Evolutionary conservation across 2,888 invertebrate genomes (phyloP).

Genomic region (Leptarthrus brevirostris): DNA sequence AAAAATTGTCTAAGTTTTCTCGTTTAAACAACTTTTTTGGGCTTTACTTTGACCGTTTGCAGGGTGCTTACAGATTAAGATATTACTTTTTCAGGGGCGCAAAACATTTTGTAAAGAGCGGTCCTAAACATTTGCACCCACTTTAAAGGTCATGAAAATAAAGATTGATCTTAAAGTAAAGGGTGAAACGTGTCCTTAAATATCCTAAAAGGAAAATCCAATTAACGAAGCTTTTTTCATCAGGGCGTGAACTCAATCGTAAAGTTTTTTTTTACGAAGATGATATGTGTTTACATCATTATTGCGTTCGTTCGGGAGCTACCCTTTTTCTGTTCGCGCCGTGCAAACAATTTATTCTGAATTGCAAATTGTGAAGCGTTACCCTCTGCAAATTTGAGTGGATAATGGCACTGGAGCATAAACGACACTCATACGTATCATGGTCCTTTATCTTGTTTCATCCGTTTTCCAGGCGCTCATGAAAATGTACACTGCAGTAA

Average conservation of each 20-base stretch:
- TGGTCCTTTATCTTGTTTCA: conserved; percentile 15
- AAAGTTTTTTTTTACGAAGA: neutral
- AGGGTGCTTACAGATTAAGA: neutral
- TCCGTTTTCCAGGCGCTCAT: neutral
- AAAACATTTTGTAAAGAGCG: too few relatives aligned
- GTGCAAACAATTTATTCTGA: conserved; percentile 35
- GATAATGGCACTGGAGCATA: conserved; percentile 27
- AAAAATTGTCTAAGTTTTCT: neutral
- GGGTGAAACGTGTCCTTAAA: neutral
- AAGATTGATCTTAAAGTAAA: neutral
- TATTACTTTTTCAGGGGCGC: neutral
- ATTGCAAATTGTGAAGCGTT: conserved; percentile 35
- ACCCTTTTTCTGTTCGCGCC: conserved; percentile 12
- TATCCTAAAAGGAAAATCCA: conserved; percentile 11
- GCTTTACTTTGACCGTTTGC: conserved; percentile 24
- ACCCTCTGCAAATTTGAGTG: conserved; percentile 34
- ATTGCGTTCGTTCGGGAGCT: conserved; percentile 2
- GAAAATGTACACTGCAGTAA: neutral
- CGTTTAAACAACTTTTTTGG: conserved; percentile 6
- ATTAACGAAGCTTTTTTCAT: conserved; percentile 23
- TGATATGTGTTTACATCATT: conserved; percentile 20
- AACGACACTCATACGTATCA: conserved; percentile 26
- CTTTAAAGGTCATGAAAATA: neutral
- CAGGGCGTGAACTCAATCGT: conserved; percentile 6
- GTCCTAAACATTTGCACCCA: too few relatives aligned